phyloP scores from a whole-genome alignment of 2,113 vertebrate species.

The Megalops atlanticus region DNA sequence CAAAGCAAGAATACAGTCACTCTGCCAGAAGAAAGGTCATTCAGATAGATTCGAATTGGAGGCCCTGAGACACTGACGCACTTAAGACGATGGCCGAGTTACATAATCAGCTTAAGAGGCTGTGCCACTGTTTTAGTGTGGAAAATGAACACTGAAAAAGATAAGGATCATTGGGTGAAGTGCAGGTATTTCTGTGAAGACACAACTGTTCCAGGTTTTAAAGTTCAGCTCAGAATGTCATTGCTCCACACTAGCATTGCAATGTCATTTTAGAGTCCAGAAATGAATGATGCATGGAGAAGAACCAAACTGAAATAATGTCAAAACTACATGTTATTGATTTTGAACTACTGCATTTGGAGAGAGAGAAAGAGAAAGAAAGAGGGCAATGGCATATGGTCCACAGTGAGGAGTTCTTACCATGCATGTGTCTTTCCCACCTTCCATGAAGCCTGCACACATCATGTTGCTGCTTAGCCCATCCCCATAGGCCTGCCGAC shows the following conservation, averaged over 20 bases:
- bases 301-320: neutral
- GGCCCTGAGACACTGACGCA: slow-evolving; percentile 57
- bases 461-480: slow-evolving; percentile 87
- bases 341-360: neutral
- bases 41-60: slow-evolving; percentile 32
- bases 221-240: neutral
- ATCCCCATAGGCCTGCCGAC: slow-evolving; percentile 80
- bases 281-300: neutral
- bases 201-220: slow-evolving; percentile 18
- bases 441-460: slow-evolving; percentile 85
- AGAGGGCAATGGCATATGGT: too few species aligned
- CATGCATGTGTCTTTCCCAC: slow-evolving; percentile 85
- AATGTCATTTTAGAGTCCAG: neutral
- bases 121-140: slow-evolving; percentile 40
- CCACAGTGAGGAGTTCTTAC: slow-evolving; percentile 69
- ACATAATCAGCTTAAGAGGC: slow-evolving; percentile 60
- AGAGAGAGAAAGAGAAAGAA: too few species aligned
- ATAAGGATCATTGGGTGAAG: slow-evolving; percentile 38
- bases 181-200: slow-evolving; percentile 34
- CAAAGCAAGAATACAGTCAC: neutral
- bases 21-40: slow-evolving; percentile 47
- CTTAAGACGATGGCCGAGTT: slow-evolving; percentile 46
- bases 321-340: neutral
- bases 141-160: slow-evolving; percentile 22
- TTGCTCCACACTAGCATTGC: neutral